phyloP scores from a whole-genome alignment of 1,140 invertebrate species.

The Ceratoteleas bidentatus region DNA sequence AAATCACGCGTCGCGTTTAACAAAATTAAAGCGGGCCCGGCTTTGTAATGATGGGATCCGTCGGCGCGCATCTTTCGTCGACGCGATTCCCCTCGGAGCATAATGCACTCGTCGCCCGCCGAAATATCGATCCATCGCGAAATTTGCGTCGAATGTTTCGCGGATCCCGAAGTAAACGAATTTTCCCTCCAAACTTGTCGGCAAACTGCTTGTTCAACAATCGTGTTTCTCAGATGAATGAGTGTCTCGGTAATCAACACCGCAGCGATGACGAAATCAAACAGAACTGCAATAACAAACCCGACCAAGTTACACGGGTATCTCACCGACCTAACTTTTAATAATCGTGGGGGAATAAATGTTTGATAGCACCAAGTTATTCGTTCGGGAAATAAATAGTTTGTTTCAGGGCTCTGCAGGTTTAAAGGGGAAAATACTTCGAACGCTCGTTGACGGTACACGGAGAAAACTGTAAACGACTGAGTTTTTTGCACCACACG shows the following conservation, averaged over 20 bases:
- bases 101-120: constrained; percentile 10
- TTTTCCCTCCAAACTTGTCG: constrained; percentile 49
- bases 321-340: constrained; percentile 35
- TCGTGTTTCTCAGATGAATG: constrained; percentile 40
- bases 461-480: no score
- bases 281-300: constrained; percentile 41
- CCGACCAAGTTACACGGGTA: constrained; percentile 10
- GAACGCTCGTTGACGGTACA: no score
- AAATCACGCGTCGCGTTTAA: constrained; percentile 13
- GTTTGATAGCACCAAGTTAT: no score
- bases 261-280: constrained; percentile 38
- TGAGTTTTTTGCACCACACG: no score
- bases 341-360: constrained; percentile 28
- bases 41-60: constrained; percentile 13
- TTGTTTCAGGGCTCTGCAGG: no score
- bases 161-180: constrained; percentile 39
- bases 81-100: constrained; percentile 12
- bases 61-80: constrained; percentile 14
- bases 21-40: constrained; percentile 15
- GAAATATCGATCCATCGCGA: constrained; percentile 27
- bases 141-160: constrained; percentile 41
- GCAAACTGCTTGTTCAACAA: constrained; percentile 52
- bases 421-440: no score
- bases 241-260: constrained; percentile 47
- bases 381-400: no score